Base-by-base conservation (phyloP, 1,140 invertebrate species). In the Ips typographus region DNA sequence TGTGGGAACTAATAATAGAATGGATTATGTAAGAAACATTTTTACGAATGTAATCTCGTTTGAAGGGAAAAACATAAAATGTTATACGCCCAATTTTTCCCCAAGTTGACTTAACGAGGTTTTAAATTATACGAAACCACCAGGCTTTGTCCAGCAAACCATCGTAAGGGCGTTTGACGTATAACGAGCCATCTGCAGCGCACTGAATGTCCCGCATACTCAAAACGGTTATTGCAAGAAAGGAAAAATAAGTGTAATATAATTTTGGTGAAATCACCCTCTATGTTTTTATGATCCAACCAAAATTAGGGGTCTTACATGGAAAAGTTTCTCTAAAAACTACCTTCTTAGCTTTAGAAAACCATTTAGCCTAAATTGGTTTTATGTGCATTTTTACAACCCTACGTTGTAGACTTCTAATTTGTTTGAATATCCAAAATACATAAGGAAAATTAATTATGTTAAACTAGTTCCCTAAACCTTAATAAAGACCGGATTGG, bases 221-320 rank as follows among this genome's bases (percentile, higher is more conserved):
- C 22, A 53, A 40, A 64, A 64, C 39, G 47, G 61, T 64, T 53
- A 64, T 64, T 40, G 61, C 61, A 8, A 41, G 61, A 41, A 41
- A 64, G 6, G 51, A 7, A 64, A 40, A 52, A 64, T 64, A 64
- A 64, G 47, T 64, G 61, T 37, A 41, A 64, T 64, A 51, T 64
- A 64, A 64, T 64, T 52, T 51, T 41, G 41, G 36, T 22, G 58
- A 43, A 43, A 44, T 36, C 5, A 36, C 38, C 36, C 43, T 6
- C 56, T 61, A 44, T 61, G 22, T 36, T 61, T 36, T 43, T 61
- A 44, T 61, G 58, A 8, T 56, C 53, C 3, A 8, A 49, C 3
- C 6, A 22, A 22, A 22, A 49, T 49, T 49, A 22, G 22, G 22
- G 22, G 22, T 22, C 22, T 22, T 22, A 22, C 22, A 22, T 22